These are phyloP conservation scores for Actinia equina DNA, from an alignment of 64 coral and sea anemone genomes.

Conservation along the genomic window DNA sequence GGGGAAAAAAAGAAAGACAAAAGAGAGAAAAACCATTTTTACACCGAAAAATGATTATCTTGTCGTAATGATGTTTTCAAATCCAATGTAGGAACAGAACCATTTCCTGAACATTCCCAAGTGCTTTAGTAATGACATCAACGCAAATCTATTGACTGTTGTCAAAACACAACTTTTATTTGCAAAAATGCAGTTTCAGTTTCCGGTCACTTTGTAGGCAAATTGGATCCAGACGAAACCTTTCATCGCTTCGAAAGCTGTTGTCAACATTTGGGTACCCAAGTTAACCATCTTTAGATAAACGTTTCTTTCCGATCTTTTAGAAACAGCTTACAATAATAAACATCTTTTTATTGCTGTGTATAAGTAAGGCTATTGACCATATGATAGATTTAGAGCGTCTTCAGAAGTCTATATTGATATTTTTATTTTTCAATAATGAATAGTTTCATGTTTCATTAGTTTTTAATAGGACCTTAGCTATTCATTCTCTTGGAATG, in stretches of 20 bases:
- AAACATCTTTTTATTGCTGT: neutral
- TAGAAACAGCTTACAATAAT: neutral
- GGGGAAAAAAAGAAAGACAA: neutral
- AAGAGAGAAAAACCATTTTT: neutral
- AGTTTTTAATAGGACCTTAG: neutral
- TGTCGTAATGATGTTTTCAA: neutral
- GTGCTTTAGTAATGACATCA: neutral
- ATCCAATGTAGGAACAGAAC: neutral
- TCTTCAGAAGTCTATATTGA: neutral
- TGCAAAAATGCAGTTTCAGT: slow-evolving; percentile 5
- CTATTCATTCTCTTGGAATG: neutral
- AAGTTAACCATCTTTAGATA: neutral
- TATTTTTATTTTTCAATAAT: neutral
- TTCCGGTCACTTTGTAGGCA: slow-evolving; percentile 21
- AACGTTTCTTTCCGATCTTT: neutral
- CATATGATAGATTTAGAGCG: neutral
- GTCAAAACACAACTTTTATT: slow-evolving; percentile 7
- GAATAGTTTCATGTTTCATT: neutral
- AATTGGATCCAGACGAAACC: neutral
- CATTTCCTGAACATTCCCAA: neutral
- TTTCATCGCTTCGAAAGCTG: neutral
- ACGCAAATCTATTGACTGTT: neutral
- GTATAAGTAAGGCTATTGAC: neutral
- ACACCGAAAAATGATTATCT: neutral
- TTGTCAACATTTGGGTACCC: slow-evolving; percentile 5